phyloP scores from a whole-genome alignment of 2,888 invertebrate species.

The Drosophila mulleri region DNA sequence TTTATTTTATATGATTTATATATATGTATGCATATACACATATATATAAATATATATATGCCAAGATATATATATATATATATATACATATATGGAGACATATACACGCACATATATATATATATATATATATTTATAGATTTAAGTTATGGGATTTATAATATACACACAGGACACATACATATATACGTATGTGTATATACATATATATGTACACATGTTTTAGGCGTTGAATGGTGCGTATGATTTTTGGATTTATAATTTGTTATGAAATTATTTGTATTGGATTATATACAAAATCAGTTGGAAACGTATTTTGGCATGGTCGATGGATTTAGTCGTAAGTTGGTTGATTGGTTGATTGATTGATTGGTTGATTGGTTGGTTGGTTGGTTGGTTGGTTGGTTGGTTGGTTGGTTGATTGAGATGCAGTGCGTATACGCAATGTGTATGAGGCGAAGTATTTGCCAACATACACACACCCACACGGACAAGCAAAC shows the following conservation, averaged over 20 bases:
- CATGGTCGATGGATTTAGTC: conserved; percentile 40
- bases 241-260: conserved; percentile 60
- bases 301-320: conserved; percentile 53
- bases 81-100: conserved; percentile 53
- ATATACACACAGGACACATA: conserved; percentile 66
- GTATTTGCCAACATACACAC: conserved; percentile 56
- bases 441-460: conserved; percentile 42
- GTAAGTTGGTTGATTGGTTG: conserved; percentile 26
- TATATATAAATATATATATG: conserved; percentile 48
- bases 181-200: conserved; percentile 28
- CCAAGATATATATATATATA: conserved; percentile 53
- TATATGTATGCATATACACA: conserved; percentile 24
- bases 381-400: conserved; percentile 8
- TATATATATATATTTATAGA: conserved; percentile 22
- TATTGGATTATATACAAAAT: conserved; percentile 53
- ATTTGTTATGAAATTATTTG: conserved; percentile 55
- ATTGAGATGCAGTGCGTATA: conserved; percentile 47
- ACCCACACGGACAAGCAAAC: conserved; percentile 37
- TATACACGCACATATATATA: conserved; percentile 15
- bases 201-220: conserved; percentile 29
- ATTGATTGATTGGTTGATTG: conserved; percentile 11
- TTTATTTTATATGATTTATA: conserved; percentile 67
- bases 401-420: conserved; percentile 23
- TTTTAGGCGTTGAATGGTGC: conserved; percentile 64
- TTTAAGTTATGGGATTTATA: conserved; percentile 39